A percentile compares a stretch with the other conserved stretches of the same genome.
Evolutionary conservation across 2,113 vertebrate species (phyloP).

Genomic region (Lycaon pictus): DNA sequence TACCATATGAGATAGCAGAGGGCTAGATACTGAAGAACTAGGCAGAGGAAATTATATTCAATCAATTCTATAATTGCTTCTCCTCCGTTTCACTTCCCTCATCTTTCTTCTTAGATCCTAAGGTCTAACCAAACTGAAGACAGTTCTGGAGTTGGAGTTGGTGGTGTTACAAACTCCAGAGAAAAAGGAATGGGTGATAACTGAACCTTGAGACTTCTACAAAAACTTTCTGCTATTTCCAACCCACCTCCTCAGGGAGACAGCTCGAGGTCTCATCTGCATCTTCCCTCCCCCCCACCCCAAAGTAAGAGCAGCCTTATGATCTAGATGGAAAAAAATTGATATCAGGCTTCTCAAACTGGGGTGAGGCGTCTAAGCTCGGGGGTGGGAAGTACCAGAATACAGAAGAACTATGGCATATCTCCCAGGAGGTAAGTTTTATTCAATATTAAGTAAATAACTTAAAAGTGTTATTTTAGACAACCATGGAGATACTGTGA

Average conservation of each 20-base stretch:
- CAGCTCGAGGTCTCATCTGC: not conserved
- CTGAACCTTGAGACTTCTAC: not conserved
- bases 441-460: conserved; percentile 29
- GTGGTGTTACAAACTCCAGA: not conserved
- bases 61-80: not conserved
- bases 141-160: not conserved
- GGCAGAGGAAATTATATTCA: conserved; percentile 33
- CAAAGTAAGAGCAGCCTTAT: conserved; percentile 25
- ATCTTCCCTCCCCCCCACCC: not conserved
- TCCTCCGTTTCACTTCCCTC: not conserved
- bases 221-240: conserved; percentile 31
- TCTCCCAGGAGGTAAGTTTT: conserved; percentile 12
- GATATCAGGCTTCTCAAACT: conserved; percentile 24
- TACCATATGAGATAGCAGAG: not conserved
- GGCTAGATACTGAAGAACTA: conserved; percentile 42
- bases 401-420: not conserved
- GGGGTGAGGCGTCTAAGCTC: not conserved
- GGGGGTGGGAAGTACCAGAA: not conserved
- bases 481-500: not conserved
- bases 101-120: conserved; percentile 37
- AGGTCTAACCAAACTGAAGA: not conserved
- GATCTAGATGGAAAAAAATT: conserved; percentile 40
- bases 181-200: not conserved
- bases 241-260: not conserved
- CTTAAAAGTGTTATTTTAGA: conserved; percentile 26